Conservation (phyloP, 1,140 invertebrate species). For the Bombyx mori region DNA sequence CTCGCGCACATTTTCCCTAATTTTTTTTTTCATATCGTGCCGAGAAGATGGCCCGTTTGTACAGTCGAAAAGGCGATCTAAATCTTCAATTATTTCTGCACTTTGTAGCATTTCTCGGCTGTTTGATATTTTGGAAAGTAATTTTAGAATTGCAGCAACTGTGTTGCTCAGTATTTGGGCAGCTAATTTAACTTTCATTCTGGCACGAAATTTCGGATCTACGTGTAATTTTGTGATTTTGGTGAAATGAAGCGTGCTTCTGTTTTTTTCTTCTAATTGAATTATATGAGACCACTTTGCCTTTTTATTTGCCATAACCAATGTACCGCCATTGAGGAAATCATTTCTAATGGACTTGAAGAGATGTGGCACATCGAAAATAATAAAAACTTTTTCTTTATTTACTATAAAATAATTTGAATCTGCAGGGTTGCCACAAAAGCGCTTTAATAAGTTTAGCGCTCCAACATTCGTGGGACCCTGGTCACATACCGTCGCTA, state of each 20-base stretch:
- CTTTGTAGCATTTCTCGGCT: slow-evolving; percentile 15
- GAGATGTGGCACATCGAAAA: slow-evolving; percentile 11
- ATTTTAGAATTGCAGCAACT: slow-evolving; percentile 12
- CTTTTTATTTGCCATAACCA: slow-evolving; percentile 8
- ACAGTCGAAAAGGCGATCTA: slow-evolving; percentile 17
- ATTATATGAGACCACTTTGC: slow-evolving; percentile 13
- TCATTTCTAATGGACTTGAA: slow-evolving; percentile 14
- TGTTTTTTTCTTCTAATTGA: slow-evolving; percentile 16
- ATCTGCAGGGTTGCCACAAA: not conserved
- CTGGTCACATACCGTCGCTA: slow-evolving; percentile 21
- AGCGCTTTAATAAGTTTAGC: slow-evolving; percentile 6
- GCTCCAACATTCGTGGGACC: slow-evolving; percentile 19
- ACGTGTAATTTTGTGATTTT: slow-evolving; percentile 11
- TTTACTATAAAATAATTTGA: slow-evolving; percentile 7
- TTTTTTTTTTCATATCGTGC: slow-evolving; percentile 13
- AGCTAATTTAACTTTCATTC: slow-evolving; percentile 13
- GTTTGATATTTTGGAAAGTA: slow-evolving; percentile 4
- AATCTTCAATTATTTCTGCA: slow-evolving; percentile 13
- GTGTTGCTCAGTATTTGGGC: slow-evolving; percentile 16
- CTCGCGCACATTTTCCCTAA: slow-evolving; percentile 16
- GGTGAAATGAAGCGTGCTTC: slow-evolving; percentile 7
- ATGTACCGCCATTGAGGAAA: slow-evolving; percentile 7
- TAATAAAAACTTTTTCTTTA: slow-evolving; percentile 9
- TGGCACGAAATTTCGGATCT: slow-evolving; percentile 8
- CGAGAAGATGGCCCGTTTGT: slow-evolving; percentile 17